Evolutionary conservation across 2,113 vertebrate species (phyloP), one percentile per base, ranked within the genome.

Genomic region (Crotalus helleri): DNA sequence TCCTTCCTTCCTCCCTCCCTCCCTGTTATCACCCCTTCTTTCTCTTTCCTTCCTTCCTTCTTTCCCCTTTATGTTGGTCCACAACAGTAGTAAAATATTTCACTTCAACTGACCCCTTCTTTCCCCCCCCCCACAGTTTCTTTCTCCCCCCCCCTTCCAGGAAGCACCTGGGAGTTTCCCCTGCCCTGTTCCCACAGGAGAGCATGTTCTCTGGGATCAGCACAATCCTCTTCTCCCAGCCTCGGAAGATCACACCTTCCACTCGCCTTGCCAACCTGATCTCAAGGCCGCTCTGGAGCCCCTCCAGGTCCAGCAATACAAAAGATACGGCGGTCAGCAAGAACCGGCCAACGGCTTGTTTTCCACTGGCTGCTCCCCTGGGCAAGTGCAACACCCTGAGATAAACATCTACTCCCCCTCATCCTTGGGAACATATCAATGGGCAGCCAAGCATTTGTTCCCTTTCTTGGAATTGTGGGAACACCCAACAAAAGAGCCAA

Each of bases 291-390:
- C 3, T 19, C 53, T 90, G 94, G 69, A 29, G 0, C 0, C 21
- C n/a, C 24, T 39, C 54, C 87, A 93, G 53, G 74, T 15, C 85
- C n/a, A 23, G n/a, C n/a, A 90, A 91, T 92, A 85, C 87, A 91
- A 94, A 74, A 58, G 9, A 59, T 39, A 53, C 53, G 90, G 53
- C 10, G 90, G 29, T 39, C 92, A 91, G 53, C 81, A 92, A 49
- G 4, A 21, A 89, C 51, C 9, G 13, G 0, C 0, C 0, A 0
- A 0, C 1, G 1, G 7, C 0, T 7, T 17, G 26, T 54, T 91
- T 87, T 91, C 93, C 95, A 61, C 91, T 59, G 23, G 8, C 3
- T 26, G 55, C 85, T 61, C 64, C 89, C 5, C 0, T 69, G 26
- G n/a, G 0, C 0, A 39, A 55, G 33, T 24, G 87, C 55, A 92